Evolutionary conservation across 2,888 invertebrate genomes (phyloP).

Genomic region (Leptothorax acervorum): DNA sequence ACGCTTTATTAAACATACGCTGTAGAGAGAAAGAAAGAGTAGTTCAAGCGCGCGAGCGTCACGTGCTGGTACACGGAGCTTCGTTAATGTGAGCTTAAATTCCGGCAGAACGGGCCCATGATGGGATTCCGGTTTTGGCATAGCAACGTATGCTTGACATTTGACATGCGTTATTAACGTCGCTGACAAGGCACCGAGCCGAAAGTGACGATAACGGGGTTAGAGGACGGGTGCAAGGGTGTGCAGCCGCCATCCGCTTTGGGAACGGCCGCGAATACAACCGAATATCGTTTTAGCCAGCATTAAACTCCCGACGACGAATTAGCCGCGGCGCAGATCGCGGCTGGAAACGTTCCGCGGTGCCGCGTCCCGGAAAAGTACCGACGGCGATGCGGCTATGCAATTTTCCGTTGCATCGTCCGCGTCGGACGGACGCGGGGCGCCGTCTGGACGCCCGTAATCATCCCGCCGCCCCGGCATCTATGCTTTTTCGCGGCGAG

Average conservation of each 20-base stretch:
- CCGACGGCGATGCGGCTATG: neutral
- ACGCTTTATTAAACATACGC: neutral
- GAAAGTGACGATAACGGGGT: slow-evolving; percentile 63
- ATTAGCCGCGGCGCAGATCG: slow-evolving; percentile 59
- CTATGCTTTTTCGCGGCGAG: slow-evolving; percentile 32
- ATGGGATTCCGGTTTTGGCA: slow-evolving; percentile 59
- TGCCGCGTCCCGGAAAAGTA: slow-evolving; percentile 33
- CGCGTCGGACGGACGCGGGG: slow-evolving; percentile 20
- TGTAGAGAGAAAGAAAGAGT: neutral
- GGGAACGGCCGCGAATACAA: slow-evolving; percentile 53
- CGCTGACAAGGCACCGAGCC: slow-evolving; percentile 54
- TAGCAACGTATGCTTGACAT: slow-evolving; percentile 66
- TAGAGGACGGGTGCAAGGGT: slow-evolving; percentile 47
- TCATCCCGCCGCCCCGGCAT: neutral
- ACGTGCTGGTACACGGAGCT: neutral
- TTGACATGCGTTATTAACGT: slow-evolving; percentile 71
- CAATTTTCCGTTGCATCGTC: slow-evolving; percentile 42
- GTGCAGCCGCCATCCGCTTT: slow-evolving; percentile 3
- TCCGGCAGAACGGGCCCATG: slow-evolving; percentile 31
- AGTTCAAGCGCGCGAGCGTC: neutral
- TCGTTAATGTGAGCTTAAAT: slow-evolving; percentile 32
- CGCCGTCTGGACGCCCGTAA: slow-evolving; percentile 45
- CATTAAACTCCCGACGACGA: slow-evolving; percentile 62
- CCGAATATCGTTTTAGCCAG: slow-evolving; percentile 62
- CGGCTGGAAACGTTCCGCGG: slow-evolving; percentile 56